Conservation (phyloP, 2,113 vertebrate genomes). For the Panurus biarmicus region DNA sequence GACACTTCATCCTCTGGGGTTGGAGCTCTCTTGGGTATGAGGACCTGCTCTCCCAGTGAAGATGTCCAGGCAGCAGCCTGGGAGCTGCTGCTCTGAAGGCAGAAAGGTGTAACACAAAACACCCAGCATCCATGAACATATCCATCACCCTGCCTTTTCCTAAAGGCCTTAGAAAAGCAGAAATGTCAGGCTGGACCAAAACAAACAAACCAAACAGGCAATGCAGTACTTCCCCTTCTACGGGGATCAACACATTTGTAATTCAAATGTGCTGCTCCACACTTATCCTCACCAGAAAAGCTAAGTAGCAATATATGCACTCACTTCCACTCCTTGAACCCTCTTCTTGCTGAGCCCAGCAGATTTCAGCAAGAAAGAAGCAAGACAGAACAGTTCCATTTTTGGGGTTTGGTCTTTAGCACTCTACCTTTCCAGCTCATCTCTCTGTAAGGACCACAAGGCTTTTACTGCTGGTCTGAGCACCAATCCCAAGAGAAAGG, state of each 20-base stretch:
- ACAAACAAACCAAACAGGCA: background rate
- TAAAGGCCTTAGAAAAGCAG: background rate
- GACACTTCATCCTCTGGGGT: background rate
- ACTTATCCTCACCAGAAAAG: background rate
- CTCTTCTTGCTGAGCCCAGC: background rate
- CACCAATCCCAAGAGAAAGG: background rate
- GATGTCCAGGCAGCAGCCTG: background rate
- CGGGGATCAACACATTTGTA: background rate
- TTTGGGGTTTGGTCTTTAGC: background rate
- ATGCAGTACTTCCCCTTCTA: background rate
- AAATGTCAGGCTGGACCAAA: background rate
- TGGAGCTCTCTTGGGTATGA: fast-evolving
- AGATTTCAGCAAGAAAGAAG: background rate
- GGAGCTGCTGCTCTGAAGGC: background rate
- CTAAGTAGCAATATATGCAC: background rate
- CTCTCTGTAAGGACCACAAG: background rate
- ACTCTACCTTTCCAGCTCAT: background rate
- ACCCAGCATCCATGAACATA: background rate
- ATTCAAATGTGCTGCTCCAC: background rate
- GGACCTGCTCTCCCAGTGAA: background rate
- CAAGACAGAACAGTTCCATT: background rate
- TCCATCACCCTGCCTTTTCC: background rate
- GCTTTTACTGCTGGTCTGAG: background rate
- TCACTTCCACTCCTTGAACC: background rate
- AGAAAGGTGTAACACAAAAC: background rate